Evolutionary conservation across 2,113 vertebrate genomes (phyloP), one percentile per base, ranked within the genome.

Genomic region (Pituophis catenifer): DNA sequence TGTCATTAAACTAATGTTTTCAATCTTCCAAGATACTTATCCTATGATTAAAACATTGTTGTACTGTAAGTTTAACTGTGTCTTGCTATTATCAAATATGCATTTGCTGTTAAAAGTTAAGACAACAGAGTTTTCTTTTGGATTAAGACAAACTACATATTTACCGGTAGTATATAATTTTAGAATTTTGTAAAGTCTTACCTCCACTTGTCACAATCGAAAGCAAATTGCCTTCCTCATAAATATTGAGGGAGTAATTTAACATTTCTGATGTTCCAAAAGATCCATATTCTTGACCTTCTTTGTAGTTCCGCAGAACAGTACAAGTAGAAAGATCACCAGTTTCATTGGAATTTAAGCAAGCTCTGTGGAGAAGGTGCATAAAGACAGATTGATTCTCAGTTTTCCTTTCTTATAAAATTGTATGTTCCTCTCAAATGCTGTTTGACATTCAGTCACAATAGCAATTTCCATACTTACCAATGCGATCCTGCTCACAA

Each of bases 151-250:
- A 87, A 57, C 26, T 91, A 87, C 29, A 21, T 9, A 55, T 70
- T 52, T 53, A 55, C 54, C 54, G 54, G 54, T 55, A 87, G 48
- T 38, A 19, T 7, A 81, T 81, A 81, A 38, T 81, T 38, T 38
- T 38, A 33, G 7, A 44, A 44, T 48, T 26, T 59, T 26, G 15
- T 13, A 52, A 33, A 86, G 33, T 11, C n/a, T 97, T 97, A 99
- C 99, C 99, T 98, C 99, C 99, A 94, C 99, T 99, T 92, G 99
- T 99, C 95, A 99, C 99, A 88, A 99, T 98, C 93, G 99, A 99
- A 93, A 99, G 99, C 2, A 99, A 98, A 96, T 99, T 99, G 89
- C 99, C 99, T 44, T 99, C 99, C 89, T 99, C 99, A 53, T 99
- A 99, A 96, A 99, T 98, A 94, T 99, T 99, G 8, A 99, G 95